phyloP scores from a whole-genome alignment of 2,113 vertebrate genomes.

The Sinocyclocheilus maitianheensis region DNA sequence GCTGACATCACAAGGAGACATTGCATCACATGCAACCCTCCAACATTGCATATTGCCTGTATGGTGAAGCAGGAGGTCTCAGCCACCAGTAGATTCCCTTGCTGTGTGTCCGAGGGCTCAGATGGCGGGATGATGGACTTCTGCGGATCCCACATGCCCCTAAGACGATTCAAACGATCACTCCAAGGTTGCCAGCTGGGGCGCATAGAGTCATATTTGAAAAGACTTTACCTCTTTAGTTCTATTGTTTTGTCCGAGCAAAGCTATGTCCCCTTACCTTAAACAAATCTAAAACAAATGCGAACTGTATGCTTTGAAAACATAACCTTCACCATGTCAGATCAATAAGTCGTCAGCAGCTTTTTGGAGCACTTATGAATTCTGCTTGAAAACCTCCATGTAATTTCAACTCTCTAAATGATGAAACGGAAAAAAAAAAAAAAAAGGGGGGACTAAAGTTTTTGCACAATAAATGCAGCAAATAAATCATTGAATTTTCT shows the following conservation, averaged over 20 bases:
- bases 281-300: slow-evolving; percentile 69
- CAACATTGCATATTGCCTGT: slow-evolving; percentile 51
- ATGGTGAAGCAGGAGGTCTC: slow-evolving; percentile 50
- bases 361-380: slow-evolving; percentile 68
- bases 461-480: slow-evolving; percentile 76
- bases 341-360: slow-evolving; percentile 65
- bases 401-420: slow-evolving; percentile 66
- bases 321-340: slow-evolving; percentile 64
- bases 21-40: slow-evolving; percentile 44
- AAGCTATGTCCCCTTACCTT: slow-evolving; percentile 65
- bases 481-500: slow-evolving; percentile 72
- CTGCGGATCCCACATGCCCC: slow-evolving; percentile 51
- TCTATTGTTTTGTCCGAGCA: slow-evolving; percentile 63
- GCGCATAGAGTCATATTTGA: slow-evolving; percentile 54
- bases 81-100: slow-evolving; percentile 58
- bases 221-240: slow-evolving; percentile 65
- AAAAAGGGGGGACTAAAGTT: slow-evolving; percentile 58
- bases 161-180: slow-evolving; percentile 56
- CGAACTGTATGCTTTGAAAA: slow-evolving; percentile 69
- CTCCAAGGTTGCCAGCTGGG: slow-evolving; percentile 65
- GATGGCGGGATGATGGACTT: slow-evolving; percentile 58
- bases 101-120: slow-evolving; percentile 61
- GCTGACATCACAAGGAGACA: slow-evolving; percentile 54
- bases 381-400: slow-evolving; percentile 60
- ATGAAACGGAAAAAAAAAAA: slow-evolving; percentile 51